phyloP scores from a whole-genome alignment of 2,888 invertebrate species.

The Harpalus rufipes region DNA sequence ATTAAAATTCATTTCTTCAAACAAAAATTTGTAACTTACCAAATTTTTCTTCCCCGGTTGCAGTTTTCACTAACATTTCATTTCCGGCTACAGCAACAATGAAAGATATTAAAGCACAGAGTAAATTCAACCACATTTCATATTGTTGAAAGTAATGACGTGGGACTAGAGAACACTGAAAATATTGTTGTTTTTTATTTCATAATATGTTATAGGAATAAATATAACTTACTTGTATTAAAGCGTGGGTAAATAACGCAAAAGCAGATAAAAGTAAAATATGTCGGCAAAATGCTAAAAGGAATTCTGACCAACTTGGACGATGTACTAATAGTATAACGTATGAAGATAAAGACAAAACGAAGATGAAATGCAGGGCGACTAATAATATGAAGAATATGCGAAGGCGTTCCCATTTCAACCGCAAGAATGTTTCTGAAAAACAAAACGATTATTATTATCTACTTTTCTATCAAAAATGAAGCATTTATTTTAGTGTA shows the following conservation, averaged over 20 bases:
- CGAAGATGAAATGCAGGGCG: slow-evolving; percentile 75
- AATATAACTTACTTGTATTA: slow-evolving; percentile 72
- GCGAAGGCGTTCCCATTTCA: slow-evolving; percentile 79
- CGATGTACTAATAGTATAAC: slow-evolving; percentile 71
- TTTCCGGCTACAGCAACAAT: slow-evolving; percentile 72
- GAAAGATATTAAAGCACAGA: slow-evolving; percentile 74
- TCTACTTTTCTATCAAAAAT: no score
- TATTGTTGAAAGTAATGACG: slow-evolving; percentile 75
- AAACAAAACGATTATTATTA: slow-evolving; percentile 65
- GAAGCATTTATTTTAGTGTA: no score
- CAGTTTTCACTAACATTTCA: slow-evolving; percentile 59
- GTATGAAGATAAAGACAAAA: slow-evolving; percentile 75
- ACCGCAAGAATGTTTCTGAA: slow-evolving; percentile 76
- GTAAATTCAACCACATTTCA: slow-evolving; percentile 76
- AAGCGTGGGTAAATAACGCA: slow-evolving; percentile 73
- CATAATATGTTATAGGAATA: slow-evolving; percentile 57
- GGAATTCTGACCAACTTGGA: slow-evolving; percentile 68
- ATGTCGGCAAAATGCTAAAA: slow-evolving; percentile 71
- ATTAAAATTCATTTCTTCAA: not conserved
- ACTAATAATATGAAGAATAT: slow-evolving; percentile 77
- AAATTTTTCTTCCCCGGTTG: slow-evolving; percentile 16
- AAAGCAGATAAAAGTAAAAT: slow-evolving; percentile 72
- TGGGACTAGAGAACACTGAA: slow-evolving; percentile 73
- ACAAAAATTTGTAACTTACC: not conserved
- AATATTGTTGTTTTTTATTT: slow-evolving; percentile 65